These are phyloP conservation scores for Halcyon leucocephala DNA, from an alignment of 2,797 vertebrate species.

Conservation along the genomic window DNA sequence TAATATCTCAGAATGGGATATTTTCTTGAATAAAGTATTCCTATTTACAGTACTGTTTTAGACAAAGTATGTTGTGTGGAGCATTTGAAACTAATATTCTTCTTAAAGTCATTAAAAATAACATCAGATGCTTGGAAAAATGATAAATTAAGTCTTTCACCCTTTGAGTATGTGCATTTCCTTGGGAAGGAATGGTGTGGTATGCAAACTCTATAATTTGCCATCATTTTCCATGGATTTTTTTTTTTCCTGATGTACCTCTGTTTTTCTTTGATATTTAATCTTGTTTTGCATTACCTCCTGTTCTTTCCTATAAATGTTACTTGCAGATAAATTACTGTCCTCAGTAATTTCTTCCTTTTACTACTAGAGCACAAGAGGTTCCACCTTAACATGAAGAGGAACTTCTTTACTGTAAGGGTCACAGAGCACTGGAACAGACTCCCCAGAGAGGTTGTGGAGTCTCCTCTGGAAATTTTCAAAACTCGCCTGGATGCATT, in stretches of 20 bases:
- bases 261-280: slow-evolving; percentile 13
- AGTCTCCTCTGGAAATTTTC: no score
- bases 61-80: not conserved
- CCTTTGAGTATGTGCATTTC: not conserved
- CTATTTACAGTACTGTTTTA: not conserved
- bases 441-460: no score
- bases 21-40: not conserved
- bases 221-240: not conserved
- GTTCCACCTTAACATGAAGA: no score
- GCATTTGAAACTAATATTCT: not conserved
- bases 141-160: not conserved
- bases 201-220: not conserved
- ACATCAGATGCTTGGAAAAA: not conserved
- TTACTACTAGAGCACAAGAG: not conserved
- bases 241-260: not conserved
- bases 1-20: not conserved
- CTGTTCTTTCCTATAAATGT: not conserved
- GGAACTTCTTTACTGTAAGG: no score
- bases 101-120: not conserved
- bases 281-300: not conserved
- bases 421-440: no score
- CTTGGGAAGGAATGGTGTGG: not conserved
- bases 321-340: not conserved
- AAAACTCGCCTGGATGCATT: no score
- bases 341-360: not conserved